Evolutionary conservation across 2,113 vertebrate genomes (phyloP).

Genomic region (Physeter macrocephalus): DNA sequence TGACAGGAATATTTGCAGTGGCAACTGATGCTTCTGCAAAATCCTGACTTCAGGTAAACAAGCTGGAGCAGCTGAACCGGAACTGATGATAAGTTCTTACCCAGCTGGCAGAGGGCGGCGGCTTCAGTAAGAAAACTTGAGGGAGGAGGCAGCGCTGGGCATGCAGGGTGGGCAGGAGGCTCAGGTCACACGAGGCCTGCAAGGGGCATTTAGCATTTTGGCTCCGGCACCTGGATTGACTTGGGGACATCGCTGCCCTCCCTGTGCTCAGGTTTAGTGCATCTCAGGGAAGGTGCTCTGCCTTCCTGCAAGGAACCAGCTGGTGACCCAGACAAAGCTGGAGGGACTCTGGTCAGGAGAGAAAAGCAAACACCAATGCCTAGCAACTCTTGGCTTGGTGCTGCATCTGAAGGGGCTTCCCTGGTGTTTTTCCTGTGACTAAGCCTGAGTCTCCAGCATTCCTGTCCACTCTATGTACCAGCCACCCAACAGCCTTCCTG

Average conservation of each 20-base stretch:
- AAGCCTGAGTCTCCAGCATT: background rate
- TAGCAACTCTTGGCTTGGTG: background rate
- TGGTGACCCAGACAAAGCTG: background rate
- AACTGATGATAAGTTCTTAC: background rate
- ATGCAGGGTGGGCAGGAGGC: rapidly evolving
- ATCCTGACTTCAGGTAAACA: background rate
- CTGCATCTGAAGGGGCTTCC: too few relatives aligned
- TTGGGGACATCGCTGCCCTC: rapidly evolving
- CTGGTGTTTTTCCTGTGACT: background rate
- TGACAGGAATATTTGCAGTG: background rate
- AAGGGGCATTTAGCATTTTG: rapidly evolving
- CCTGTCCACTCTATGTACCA: rapidly evolving
- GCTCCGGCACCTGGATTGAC: rapidly evolving
- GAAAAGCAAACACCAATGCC: background rate
- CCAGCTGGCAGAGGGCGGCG: background rate
- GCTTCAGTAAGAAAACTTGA: background rate
- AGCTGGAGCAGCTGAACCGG: background rate
- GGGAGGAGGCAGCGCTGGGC: background rate
- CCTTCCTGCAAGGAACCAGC: too few relatives aligned
- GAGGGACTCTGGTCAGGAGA: background rate
- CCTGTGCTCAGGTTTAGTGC: rapidly evolving
- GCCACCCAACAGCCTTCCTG: background rate
- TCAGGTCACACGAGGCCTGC: rapidly evolving
- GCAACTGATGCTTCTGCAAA: background rate
- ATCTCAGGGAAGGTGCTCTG: background rate